Percentiles rank a stretch among this genome's conserved stretches.
These are phyloP conservation scores for Salticus scenicus DNA, from an alignment of 2,888 invertebrate species.

Conservation along the genomic window DNA sequence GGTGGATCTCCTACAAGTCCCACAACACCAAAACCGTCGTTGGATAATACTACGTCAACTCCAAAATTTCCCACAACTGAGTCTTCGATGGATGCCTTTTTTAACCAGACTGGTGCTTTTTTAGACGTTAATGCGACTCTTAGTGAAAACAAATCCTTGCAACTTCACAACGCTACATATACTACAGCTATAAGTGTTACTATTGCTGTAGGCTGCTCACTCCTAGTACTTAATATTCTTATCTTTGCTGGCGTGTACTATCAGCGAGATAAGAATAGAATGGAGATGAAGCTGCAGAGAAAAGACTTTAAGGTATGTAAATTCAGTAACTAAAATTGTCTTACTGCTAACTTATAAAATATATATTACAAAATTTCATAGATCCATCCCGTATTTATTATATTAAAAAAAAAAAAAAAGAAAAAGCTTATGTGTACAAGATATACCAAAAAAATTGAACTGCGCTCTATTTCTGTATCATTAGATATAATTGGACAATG, in stretches of 20 bases:
- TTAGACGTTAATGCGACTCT: slow-evolving; percentile 4
- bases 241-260: slow-evolving; percentile 97
- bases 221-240: slow-evolving; percentile 91
- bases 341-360: too few relatives aligned
- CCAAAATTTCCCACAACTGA: slow-evolving; percentile 15
- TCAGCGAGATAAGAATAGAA: slow-evolving; percentile 78
- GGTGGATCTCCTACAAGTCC: not conserved
- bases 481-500: too few relatives aligned
- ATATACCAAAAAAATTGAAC: too few relatives aligned
- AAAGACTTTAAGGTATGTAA: slow-evolving; percentile 66
- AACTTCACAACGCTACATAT: slow-evolving; percentile 77
- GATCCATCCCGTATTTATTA: too few relatives aligned
- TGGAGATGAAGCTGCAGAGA: slow-evolving; percentile 67
- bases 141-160: slow-evolving; percentile 28
- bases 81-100: not conserved
- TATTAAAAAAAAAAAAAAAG: too few relatives aligned
- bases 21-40: not conserved
- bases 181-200: slow-evolving; percentile 92
- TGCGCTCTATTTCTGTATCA: too few relatives aligned
- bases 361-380: too few relatives aligned
- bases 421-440: too few relatives aligned
- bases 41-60: slow-evolving; percentile 13
- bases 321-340: too few relatives aligned
- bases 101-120: not conserved
- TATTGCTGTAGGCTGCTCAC: slow-evolving; percentile 91